A percentile compares a stretch with the other conserved stretches of the same genome.
Conservation (phyloP, 2,113 vertebrate genomes). For the Pterocles burchelli region DNA sequence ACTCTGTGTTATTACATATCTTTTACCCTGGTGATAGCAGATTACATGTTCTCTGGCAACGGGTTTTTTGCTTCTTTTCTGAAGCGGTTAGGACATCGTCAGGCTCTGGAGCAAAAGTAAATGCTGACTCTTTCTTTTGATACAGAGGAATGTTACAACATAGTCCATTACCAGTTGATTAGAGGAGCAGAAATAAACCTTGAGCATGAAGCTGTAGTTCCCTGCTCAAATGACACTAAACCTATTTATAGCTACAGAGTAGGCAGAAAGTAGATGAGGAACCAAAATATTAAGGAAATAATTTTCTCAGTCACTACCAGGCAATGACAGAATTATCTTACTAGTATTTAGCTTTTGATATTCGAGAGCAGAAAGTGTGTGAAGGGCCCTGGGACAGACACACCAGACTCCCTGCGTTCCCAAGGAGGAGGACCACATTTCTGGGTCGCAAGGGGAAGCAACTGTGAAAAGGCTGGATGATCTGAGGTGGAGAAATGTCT, state of each 20-base stretch:
- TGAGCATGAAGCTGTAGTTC: conserved; percentile 13
- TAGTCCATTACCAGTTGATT: conserved; percentile 40
- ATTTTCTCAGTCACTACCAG: conserved; percentile 47
- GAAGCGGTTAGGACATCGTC: neutral
- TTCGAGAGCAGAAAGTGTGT: conserved; percentile 26
- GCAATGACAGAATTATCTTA: conserved; percentile 65
- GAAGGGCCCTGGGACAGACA: neutral
- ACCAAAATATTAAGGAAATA: conserved; percentile 62
- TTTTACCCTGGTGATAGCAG: neutral
- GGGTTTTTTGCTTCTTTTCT: neutral
- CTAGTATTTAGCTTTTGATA: conserved; percentile 59
- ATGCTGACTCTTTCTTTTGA: conserved; percentile 26
- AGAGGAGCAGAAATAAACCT: conserved; percentile 64
- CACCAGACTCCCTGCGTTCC: neutral
- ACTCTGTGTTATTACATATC: neutral
- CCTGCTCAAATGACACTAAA: conserved; percentile 24
- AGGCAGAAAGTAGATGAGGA: conserved; percentile 37
- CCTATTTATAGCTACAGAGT: conserved; percentile 44
- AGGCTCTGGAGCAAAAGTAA: conserved; percentile 30
- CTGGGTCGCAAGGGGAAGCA: neutral
- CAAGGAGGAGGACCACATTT: rapidly evolving
- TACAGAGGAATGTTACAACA: conserved; percentile 37
- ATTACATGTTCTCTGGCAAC: neutral
- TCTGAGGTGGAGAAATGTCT: neutral
- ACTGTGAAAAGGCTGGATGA: neutral